Evolutionary conservation across 2,113 vertebrate genomes (phyloP).

Genomic region (Tyrannus savana): DNA sequence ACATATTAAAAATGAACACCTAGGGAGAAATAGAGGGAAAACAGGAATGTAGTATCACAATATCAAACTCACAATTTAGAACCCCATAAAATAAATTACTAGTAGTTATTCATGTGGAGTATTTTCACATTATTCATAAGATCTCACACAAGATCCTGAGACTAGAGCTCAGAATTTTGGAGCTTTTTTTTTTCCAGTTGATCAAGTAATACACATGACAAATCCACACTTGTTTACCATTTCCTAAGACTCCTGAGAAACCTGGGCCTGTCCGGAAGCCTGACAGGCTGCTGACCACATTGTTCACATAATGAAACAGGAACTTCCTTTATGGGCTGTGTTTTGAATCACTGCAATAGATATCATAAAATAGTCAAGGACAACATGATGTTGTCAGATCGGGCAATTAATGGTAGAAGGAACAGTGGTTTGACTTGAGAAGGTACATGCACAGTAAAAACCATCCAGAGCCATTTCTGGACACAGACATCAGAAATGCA

Average conservation of each 20-base stretch:
- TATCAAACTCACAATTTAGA: background rate
- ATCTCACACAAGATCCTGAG: fast-evolving
- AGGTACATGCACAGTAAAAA: background rate
- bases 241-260: background rate
- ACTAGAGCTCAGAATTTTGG: background rate
- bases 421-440: background rate
- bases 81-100: background rate
- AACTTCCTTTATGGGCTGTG: background rate
- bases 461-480: background rate
- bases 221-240: background rate
- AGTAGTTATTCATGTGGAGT: background rate
- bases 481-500: background rate
- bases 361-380: background rate
- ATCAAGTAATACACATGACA: background rate
- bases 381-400: fast-evolving
- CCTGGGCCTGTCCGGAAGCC: background rate
- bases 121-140: background rate
- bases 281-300: background rate
- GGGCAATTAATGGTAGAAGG: background rate
- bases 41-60: background rate
- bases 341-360: background rate
- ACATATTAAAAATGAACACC: background rate
- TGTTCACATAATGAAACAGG: background rate
- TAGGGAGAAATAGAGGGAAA: background rate
- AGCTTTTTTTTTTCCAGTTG: background rate